Base-by-base conservation (phyloP, 2,113 vertebrate genomes). In the Pollachius pollachius region DNA sequence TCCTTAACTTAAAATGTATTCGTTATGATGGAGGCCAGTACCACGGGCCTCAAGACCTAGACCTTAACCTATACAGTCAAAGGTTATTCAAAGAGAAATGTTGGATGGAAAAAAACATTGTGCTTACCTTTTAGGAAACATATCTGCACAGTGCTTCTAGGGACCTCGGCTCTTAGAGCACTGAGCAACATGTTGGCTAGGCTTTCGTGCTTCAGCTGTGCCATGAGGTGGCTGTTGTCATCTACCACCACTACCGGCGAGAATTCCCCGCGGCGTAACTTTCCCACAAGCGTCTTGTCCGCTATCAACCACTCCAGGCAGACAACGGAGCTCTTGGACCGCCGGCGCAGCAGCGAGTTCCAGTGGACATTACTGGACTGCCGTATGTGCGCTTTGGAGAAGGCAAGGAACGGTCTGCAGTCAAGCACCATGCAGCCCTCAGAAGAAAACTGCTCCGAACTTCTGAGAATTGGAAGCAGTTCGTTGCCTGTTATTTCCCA, bases 361-460 rank as follows among this genome's bases (percentile, higher is more conserved):
- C 94, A 96, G 86, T 93, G 93, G 16, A 95, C 92, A 0, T 93
- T 94, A 17, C 92, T 84, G 30, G 94, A 93, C 52, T 89, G 84
- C 59, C 71, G 74, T 54, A 94, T 88, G 83, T 93, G 94, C 58
- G 89, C 67, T 16, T 83, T 72, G 52, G 92, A 93, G 70, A 92
- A 95, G 4, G 92, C 87, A 17, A 95, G 89, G 79, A 95, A 96
- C 7, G 94, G 93, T 27, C 94, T 90, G 77, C 94, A 96, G 89
- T 96, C 94, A 59, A 96, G 85, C 70, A 95, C 72, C 81, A 94
- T 87, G 0, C 87, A 91, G 1, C 82, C 89, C 13, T 87, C 82
- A 34, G 80, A 34, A 76, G 80, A 84, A 66, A 74, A 81, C 15
- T 94, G 90, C 63, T 62, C 73, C 16, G 90, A 90, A 5, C 91